Conservation (phyloP, 1,140 invertebrate genomes). For the Mya arenaria region DNA sequence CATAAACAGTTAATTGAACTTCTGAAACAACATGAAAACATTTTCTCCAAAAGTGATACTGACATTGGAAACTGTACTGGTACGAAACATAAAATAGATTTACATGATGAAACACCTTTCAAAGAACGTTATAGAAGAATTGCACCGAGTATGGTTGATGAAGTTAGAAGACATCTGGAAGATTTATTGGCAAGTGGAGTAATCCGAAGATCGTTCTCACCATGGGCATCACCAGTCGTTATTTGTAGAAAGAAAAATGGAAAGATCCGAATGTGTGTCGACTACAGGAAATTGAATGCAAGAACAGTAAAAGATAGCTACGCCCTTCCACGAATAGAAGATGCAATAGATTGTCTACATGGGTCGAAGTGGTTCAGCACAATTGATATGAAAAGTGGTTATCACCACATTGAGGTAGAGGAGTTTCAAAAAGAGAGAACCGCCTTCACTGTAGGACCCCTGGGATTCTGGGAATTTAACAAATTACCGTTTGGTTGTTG, state of each 20-base stretch:
- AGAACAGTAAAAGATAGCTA: conserved; percentile 81
- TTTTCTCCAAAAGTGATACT: conserved; percentile 4
- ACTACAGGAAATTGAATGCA: too few species aligned
- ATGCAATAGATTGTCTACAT: conserved; percentile 75
- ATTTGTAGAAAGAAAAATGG: conserved; percentile 9
- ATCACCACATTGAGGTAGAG: conserved; percentile 78
- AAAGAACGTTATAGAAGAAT: conserved; percentile 14
- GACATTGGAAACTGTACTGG: neutral
- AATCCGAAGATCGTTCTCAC: conserved; percentile 22
- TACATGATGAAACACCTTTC: conserved; percentile 8
- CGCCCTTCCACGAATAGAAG: conserved; percentile 82
- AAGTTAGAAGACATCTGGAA: conserved; percentile 3
- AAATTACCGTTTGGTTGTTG: conserved; percentile 15
- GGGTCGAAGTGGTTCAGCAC: conserved; percentile 79
- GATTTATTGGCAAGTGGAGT: neutral
- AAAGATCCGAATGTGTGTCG: too few species aligned
- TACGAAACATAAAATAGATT: conserved; percentile 15
- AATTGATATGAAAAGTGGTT: conserved; percentile 78
- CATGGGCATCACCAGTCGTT: conserved; percentile 13
- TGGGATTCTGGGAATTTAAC: conserved; percentile 51
- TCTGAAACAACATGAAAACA: too few species aligned
- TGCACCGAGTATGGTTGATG: conserved; percentile 13
- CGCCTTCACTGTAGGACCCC: conserved; percentile 52
- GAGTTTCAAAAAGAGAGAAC: conserved; percentile 75
- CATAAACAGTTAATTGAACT: too few species aligned